Base-by-base conservation (phyloP, 2,113 vertebrate genomes). In the Microcebus griseorufus region DNA sequence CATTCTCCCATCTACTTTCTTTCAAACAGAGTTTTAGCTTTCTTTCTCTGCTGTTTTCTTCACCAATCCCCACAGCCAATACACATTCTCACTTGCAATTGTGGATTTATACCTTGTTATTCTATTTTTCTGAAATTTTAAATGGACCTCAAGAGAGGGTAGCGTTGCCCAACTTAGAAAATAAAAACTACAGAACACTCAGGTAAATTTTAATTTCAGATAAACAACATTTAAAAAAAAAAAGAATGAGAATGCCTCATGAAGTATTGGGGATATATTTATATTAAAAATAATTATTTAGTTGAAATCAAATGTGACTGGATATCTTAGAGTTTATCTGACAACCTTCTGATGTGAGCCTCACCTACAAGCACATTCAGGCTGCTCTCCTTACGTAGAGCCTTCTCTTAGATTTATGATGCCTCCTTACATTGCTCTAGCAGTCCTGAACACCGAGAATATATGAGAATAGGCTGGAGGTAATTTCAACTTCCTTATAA, bases 161-260 rank as follows among this genome's bases (percentile, higher is more conserved):
- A 27, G 9, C 1, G 0, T 78, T 81, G 10, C 4, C 17, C 45
- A 13, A 29, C 32, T 22, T 69, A 78, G 6, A 2, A 53, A 55
- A 64, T 67, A 73, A 91, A 75, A 85, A 64, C 11, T 78, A 4
- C 5, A 85, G 27, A n/a, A 62, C 37, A 16, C 6, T 22, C 12
- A 86, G 29, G 32, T 81, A 20, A 0, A 37, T 84, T 82, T 83
- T 95, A 48, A 69, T 69, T 79, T 97, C n/a, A 84, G 27, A 80
- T 64, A 62, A 27, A 64, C 2, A 76, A 48, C 14, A 16, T 37
- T 64, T 29, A 37, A 37, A 37, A 37, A 10, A 62, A 58, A 65
- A 65, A 75, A 51, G 8, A 34, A 6, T 67, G 17, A 27, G 2
- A 25, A 62, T 42, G 20, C 51, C 6, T 6, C 8, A 85, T 13